Conservation (phyloP, 2,888 invertebrate species). For the Acrocyrtus sp. region DNA sequence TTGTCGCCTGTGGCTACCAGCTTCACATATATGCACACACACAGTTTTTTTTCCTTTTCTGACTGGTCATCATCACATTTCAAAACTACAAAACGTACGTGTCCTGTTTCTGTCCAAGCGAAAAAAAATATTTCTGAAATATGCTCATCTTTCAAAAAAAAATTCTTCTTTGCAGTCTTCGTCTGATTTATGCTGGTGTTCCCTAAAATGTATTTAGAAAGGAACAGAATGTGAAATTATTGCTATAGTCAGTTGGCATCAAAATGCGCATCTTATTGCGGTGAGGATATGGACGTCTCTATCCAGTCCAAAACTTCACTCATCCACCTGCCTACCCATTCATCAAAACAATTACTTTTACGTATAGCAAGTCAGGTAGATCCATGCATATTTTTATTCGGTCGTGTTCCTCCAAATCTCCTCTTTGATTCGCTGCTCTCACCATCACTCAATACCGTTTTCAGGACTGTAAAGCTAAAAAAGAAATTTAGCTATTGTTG, state of each 20-base stretch:
- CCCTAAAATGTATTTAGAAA: background rate
- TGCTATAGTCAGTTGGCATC: background rate
- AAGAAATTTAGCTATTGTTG: too few species aligned
- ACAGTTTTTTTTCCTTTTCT: too few species aligned
- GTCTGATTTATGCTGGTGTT: background rate
- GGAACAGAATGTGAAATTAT: background rate
- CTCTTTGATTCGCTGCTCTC: background rate
- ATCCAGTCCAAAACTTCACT: background rate
- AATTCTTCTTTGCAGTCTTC: too few species aligned
- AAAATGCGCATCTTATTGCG: too few species aligned
- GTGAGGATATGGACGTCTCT: too few species aligned
- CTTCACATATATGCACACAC: slow-evolving; percentile 1
- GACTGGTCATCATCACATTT: slow-evolving; percentile 28
- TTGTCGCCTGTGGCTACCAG: slow-evolving; percentile 44
- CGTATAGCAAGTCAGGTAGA: too few species aligned
- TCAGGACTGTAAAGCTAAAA: background rate
- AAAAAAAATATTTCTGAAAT: background rate
- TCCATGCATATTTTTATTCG: background rate
- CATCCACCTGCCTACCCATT: background rate
- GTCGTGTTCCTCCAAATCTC: too few species aligned
- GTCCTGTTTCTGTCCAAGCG: slow-evolving; percentile 15
- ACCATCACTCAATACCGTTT: background rate
- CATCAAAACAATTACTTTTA: background rate
- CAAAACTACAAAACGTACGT: slow-evolving; percentile 8
- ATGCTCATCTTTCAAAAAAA: too few species aligned